Evolutionary conservation across 2,113 vertebrate species (phyloP), one percentile per base, ranked within the genome.

Genomic region (Porphyrio hochstetteri): DNA sequence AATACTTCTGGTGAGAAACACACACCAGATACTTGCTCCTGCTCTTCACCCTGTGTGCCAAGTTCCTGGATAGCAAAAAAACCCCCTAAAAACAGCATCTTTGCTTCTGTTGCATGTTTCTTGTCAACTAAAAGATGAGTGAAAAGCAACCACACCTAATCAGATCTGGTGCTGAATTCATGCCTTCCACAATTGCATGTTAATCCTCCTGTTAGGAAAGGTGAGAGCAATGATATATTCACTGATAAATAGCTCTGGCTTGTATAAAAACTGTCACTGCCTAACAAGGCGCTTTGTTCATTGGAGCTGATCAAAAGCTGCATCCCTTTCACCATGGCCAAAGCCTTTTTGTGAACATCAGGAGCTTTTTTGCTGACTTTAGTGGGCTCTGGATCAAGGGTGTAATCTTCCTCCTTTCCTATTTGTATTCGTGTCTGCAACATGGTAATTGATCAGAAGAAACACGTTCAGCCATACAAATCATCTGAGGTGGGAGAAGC

Each of bases 121-220:
- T 44, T 44, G 33, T 83, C 68, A 46, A 33, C 44, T 27, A 29
- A 16, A 82, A 50, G 56, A 70, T 7, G 52, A 52, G 14, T 25
- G 65, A 93, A 93, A 96, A 92, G 56, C 72, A 40, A 90, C n/a
- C 1, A 16, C 48, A 64, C 35, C 60, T 64, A 81, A 90, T 56
- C 36, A 75, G 64, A 52, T 42, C 59, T 70, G 63, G 56, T 17
- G 71, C 76, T 52, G 64, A 67, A 63, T 33, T 86, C 68, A 31
- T 40, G 82, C 68, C 53, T 94, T 90, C 81, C 78, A 59, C 71
- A 79, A 40, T 12, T 19, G 48, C 40, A n/a, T 19, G 75, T 86
- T 88, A 93, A 95, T 95, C 92, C 82, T 71, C 72, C 92, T 72
- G 64, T 92, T 92, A 86, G 60, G 64, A 92, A 86, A 84, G 76